Evolutionary conservation across 2,797 vertebrate genomes (phyloP), one percentile per base, ranked within the genome.

Genomic region (Austrolebias charrua): DNA sequence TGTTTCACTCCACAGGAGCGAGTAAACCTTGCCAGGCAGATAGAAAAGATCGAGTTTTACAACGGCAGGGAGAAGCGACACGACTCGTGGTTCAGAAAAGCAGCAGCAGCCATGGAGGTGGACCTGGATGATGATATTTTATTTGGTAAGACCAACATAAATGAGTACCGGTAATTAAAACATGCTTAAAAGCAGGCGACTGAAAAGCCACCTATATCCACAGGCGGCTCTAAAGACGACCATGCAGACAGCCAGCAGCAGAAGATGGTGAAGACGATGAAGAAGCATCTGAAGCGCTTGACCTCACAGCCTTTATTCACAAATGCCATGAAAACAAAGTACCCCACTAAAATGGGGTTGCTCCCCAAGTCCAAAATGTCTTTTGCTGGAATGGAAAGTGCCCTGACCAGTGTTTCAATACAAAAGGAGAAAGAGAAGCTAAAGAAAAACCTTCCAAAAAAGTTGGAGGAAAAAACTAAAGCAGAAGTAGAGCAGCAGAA

Each of bases 21-120:
- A 16, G 90, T 99, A 16, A 93, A 91, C 68, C 63, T 98, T 79
- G 97, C 97, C 44, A 86, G 92, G 49, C 92, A 91, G 79, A 95
- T 99, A 15, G 98, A 99, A 84, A 99, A 98, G 82, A 89, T 94
- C 0, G 96, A 98, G 78, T 98, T 92, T 78, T 93, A 94, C 84
- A 95, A 97, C 81, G 92, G 93, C 86, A 93, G 89, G 29, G 91
- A 94, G 71, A 95, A 96, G 75, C 94, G 97, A 1, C 95, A 98
- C 63, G 94, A 98, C 76, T 97, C 97, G 13, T 99, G 98, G 96
- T 90, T 98, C 20, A 94, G 85, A 73, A 92, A 97, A 84, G 95
- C 96, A 1, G 95, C 97, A 0, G 94, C 96, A 19, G 97, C 95
- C 44, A 90, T 99, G 11, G 98, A 98, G 52, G 70, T 98, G 9